Evolutionary conservation across 2,888 invertebrate genomes (phyloP).

Genomic region (Melanchra persicariae): DNA sequence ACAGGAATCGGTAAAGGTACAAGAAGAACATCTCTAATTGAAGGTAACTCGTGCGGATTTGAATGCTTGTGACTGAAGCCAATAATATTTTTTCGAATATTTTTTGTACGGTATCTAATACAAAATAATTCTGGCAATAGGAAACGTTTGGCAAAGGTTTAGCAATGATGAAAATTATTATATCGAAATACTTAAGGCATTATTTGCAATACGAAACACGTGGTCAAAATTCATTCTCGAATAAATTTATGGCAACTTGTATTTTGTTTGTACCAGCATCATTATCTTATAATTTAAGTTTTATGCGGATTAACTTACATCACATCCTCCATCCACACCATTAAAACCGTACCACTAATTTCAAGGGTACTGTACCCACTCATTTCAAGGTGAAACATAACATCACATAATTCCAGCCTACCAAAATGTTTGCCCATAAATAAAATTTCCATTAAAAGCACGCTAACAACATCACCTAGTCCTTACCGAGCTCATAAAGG

Average conservation of each 20-base stretch:
- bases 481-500: conserved; percentile 67
- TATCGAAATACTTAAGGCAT: too few species aligned
- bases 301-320: not conserved
- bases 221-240: not conserved
- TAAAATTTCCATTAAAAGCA: conserved; percentile 60
- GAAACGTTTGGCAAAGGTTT: not conserved
- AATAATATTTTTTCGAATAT: not conserved
- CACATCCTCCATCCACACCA: not conserved
- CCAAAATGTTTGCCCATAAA: conserved; percentile 47
- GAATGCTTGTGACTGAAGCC: not conserved
- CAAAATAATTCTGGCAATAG: not conserved
- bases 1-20: not conserved
- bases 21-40: not conserved
- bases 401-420: conserved; percentile 23
- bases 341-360: conserved; percentile 26
- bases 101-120: not conserved
- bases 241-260: not conserved
- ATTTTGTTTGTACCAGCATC: not conserved
- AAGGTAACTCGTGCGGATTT: not conserved
- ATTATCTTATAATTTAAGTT: conserved; percentile 4
- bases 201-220: too few species aligned
- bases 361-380: conserved; percentile 5
- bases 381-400: conserved; percentile 18
- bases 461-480: conserved; percentile 54
- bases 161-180: not conserved